A percentile compares a stretch with the other conserved stretches of the same genome.
Evolutionary conservation across 2,113 vertebrate species (phyloP).

Genomic region (Spheniscus mendiculus): DNA sequence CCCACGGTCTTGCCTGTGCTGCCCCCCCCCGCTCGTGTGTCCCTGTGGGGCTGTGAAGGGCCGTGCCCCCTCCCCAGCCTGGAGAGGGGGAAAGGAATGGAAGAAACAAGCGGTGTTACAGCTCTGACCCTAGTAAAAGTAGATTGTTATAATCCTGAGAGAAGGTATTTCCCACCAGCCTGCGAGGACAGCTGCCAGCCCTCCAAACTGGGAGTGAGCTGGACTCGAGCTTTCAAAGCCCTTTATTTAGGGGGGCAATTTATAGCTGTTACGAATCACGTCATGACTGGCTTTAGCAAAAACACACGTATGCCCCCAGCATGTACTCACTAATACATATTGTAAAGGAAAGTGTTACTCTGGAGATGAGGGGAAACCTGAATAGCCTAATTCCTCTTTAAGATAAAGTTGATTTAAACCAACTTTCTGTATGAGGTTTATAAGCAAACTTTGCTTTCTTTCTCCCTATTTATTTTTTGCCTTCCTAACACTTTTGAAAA

Average conservation of each 20-base stretch:
- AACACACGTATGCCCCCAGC: accelerated
- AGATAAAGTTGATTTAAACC: background rate
- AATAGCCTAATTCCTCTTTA: no score
- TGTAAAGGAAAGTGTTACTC: background rate
- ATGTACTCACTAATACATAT: accelerated
- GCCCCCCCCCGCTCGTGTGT: background rate
- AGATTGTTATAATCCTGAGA: accelerated
- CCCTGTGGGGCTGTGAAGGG: background rate
- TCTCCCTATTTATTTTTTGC: background rate
- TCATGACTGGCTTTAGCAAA: background rate
- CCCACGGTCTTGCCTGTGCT: no score
- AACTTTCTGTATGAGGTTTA: background rate
- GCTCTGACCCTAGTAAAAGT: no score
- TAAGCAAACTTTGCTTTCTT: background rate
- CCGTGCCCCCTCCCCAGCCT: no score
- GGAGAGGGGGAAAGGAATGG: background rate
- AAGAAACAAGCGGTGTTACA: accelerated
- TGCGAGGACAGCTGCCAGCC: accelerated
- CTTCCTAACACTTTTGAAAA: background rate
- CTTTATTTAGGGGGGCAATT: background rate
- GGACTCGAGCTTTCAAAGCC: background rate
- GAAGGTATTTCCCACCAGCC: background rate
- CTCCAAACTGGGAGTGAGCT: accelerated
- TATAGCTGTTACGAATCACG: no score
- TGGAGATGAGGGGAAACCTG: background rate